Conservation (phyloP, 2,113 vertebrate species). For the western clawed frog (Xenopus tropicalis) region UCB_Xtro_10.0 CM004443.2:186689001-186689500, state of each 20-base stretch:
- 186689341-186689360: neutral
- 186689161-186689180: slow-evolving; percentile 85
- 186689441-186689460: no score
- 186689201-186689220: slow-evolving; percentile 81
- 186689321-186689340: neutral
- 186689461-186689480: neutral
- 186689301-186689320: neutral
- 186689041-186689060: no score
- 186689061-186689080: no score
- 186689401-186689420: no score
- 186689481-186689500: no score
- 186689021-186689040: no score
- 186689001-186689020: no score
- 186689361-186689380: neutral
- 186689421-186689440: no score
- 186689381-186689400: no score
- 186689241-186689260: neutral
- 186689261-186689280: neutral
- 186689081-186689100: no score
- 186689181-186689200: slow-evolving; percentile 86
- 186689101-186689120: no score
- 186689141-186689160: slow-evolving; percentile 79
- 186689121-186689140: no score
- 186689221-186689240: slow-evolving; percentile 80
- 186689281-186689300: neutral